A percentile compares a stretch with the other conserved stretches of the same genome.
These are phyloP conservation scores for Coenonympha arcania DNA, from an alignment of 2,888 invertebrate genomes.

Conservation along the genomic window DNA sequence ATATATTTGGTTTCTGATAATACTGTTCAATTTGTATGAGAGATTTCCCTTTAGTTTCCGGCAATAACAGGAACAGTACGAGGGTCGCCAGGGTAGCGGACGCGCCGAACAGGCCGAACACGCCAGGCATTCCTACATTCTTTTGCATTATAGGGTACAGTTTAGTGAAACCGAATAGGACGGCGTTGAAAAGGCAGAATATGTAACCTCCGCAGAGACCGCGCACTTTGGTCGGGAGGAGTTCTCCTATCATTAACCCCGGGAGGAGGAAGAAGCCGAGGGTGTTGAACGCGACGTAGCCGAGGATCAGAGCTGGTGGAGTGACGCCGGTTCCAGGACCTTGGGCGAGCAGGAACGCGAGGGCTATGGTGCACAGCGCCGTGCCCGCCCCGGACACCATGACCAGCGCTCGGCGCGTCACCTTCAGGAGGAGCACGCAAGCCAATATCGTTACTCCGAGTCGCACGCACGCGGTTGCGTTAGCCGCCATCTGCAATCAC, in stretches of 20 bases:
- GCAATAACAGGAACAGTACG: conserved; percentile 79
- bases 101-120: conserved; percentile 80
- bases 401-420: conserved; percentile 78
- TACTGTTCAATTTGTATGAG: conserved; percentile 85
- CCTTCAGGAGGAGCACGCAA: conserved; percentile 76
- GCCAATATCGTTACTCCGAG: conserved; percentile 78
- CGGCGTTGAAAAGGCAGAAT: conserved; percentile 80
- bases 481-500: conserved; percentile 71
- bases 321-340: conserved; percentile 44
- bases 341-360: conserved; percentile 56
- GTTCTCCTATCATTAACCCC: conserved; percentile 82
- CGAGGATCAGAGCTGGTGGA: conserved; percentile 66
- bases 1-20: conserved; percentile 78
- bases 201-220: conserved; percentile 83
- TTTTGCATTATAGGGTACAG: conserved; percentile 77
- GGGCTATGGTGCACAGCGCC: conserved; percentile 75
- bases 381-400: conserved; percentile 80
- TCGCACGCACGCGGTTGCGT: conserved; percentile 79
- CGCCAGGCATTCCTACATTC: conserved; percentile 77
- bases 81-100: conserved; percentile 77
- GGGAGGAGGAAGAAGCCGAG: conserved; percentile 82
- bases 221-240: conserved; percentile 81
- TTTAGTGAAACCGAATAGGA: conserved; percentile 80
- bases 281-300: conserved; percentile 83
- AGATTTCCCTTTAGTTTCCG: conserved; percentile 82